Evolutionary conservation across 2,888 invertebrate species (phyloP).

Genomic region (Clusia tigrina): DNA sequence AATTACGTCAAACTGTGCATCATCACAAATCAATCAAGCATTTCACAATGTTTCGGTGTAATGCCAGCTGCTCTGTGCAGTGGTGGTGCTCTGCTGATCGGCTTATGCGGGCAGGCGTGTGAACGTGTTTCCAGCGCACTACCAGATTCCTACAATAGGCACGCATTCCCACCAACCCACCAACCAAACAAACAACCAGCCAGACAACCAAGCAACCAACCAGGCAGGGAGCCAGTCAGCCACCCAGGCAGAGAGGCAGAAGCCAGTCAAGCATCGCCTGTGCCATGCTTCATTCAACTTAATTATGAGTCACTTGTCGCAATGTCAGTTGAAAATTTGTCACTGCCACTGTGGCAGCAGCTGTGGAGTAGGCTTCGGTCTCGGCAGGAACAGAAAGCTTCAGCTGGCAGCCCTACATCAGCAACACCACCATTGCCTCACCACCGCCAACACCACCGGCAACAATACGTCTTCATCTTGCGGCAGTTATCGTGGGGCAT

Average conservation of each 20-base stretch:
- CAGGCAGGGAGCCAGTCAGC: no score
- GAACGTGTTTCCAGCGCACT: not conserved
- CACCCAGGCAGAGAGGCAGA: no score
- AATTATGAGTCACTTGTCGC: not conserved
- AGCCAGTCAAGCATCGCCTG: no score
- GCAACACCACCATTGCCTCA: not conserved
- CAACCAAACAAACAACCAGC: no score
- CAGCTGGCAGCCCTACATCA: no score
- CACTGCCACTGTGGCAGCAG: not conserved
- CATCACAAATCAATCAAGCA: not conserved
- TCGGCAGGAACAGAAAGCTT: no score
- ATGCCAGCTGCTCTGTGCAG: not conserved
- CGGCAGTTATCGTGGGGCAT: not conserved
- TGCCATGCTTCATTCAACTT: no score
- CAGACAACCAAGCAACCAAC: no score
- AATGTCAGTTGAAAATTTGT: not conserved
- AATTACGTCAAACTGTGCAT: not conserved
- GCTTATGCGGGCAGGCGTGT: conserved; percentile 2
- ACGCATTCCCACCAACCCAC: no score
- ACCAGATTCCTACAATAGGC: not conserved
- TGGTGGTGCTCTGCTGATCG: not conserved
- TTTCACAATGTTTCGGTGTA: not conserved
- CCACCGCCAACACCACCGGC: not conserved
- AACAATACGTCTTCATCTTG: not conserved
- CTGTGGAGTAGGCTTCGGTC: no score